Base-by-base conservation (phyloP, 2,888 invertebrate species). In the Erynnis tages region DNA sequence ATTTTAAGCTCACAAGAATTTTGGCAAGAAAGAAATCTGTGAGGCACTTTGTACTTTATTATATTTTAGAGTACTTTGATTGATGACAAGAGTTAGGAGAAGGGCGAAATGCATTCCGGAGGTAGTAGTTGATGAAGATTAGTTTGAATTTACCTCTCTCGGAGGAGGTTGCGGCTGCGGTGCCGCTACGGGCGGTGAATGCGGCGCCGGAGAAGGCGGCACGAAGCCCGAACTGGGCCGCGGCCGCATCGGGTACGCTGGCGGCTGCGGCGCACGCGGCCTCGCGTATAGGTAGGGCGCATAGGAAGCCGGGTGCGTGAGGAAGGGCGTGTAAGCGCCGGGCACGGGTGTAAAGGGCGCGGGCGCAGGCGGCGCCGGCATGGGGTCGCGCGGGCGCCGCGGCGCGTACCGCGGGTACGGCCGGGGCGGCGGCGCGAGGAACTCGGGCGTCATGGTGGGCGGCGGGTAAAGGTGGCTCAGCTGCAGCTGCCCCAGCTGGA, bases 401-500 rank as follows among this genome's bases (percentile, higher is more conserved):
- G 79, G 80, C 53, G 82, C 76, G 68, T 90, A 91, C 68, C 91
- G 91, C 62, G 88, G 88, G 70, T 90, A 90, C 23, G 92, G 91
- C 63, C 93, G 92, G 63, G 93, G 93, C 64, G 92, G 91, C 35
- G 93, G 93, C 66, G 93, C 89, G 53, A 93, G 90, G 85, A 93
- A 93, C 83, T 93, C 93, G 23, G 91, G 86, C 68, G 90, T 85
- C 82, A 90, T 85, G 65, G 79, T 81, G 67, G 81, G 82, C 75
- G 73, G 77, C 63, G 63, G 79, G 74, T 91, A 90, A 79, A 91
- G 88, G 84, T 91, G 88, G 79, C 86, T 88, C 79, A 90, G 90
- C 85, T 90, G 91, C 73, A 90, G 84, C 80, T 88, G 88, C 70
- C 84, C 84, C 75, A 88, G 86, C 85, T 86, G 90, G 73, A 85